These are phyloP conservation scores for Dendrocincla tyrannina DNA, from an alignment of 2,797 vertebrate genomes.

Conservation along the genomic window DNA sequence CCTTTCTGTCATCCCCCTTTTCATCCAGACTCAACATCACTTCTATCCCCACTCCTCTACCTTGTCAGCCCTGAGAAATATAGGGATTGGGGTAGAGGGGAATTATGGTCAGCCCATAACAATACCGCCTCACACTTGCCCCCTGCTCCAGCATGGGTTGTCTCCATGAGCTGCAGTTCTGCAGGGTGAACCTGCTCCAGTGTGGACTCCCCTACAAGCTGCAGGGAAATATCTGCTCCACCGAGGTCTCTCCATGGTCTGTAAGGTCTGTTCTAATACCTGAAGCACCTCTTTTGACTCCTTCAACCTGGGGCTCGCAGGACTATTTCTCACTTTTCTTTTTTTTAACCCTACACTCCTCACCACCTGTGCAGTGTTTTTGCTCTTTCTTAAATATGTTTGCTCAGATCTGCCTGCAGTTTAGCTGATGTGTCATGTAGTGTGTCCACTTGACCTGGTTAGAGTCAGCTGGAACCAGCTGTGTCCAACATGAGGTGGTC, in stretches of 20 bases:
- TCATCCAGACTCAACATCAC: neutral
- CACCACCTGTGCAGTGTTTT: neutral
- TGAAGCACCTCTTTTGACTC: neutral
- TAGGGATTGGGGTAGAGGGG: neutral
- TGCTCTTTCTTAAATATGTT: neutral
- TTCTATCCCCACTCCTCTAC: neutral
- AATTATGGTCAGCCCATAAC: neutral
- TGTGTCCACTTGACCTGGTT: neutral
- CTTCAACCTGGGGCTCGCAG: rapidly evolving
- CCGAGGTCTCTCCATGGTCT: rapidly evolving
- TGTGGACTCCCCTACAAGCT: neutral
- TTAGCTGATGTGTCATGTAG: neutral
- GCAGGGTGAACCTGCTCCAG: neutral
- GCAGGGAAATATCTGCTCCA: neutral
- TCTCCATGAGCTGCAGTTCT: neutral
- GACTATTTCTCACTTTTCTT: neutral
- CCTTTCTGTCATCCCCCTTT: rapidly evolving
- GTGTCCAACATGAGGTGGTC: neutral
- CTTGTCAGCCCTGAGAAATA: neutral
- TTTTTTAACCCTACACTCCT: rapidly evolving
- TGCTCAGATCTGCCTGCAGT: neutral
- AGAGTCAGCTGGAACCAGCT: neutral
- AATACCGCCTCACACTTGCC: neutral
- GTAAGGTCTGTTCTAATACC: neutral
- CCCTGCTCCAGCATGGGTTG: neutral